A percentile compares a stretch with the other conserved stretches of the same genome.
These are phyloP conservation scores for Amniataba percoides DNA, from an alignment of 2,797 vertebrate species.

Conservation along the genomic window DNA sequence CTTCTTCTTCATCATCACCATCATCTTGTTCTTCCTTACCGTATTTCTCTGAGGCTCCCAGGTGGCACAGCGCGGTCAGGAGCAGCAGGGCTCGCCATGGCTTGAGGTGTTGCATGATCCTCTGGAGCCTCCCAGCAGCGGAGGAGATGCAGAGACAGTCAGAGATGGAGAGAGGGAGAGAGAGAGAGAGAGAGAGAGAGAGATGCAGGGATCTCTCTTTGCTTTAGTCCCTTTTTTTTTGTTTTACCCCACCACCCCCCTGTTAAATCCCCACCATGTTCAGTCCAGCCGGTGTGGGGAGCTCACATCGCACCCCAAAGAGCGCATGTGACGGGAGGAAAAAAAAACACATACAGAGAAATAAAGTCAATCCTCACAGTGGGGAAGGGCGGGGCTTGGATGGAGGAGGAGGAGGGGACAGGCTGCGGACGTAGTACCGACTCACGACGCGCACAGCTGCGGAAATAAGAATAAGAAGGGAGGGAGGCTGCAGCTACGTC, in stretches of 20 bases:
- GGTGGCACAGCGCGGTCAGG: conserved; percentile 62
- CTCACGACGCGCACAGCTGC: conserved; percentile 51
- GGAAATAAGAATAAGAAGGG: conserved; percentile 23
- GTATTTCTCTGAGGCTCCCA: conserved; percentile 76
- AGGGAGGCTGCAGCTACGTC: conserved; percentile 47
- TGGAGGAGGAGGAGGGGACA: conserved; percentile 10
- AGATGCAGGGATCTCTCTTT: conserved; percentile 30
- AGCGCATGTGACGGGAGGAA: conserved; percentile 38
- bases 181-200: conserved; percentile 8
- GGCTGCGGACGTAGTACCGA: conserved; percentile 35
- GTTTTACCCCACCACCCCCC: background rate
- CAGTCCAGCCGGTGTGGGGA: conserved; percentile 31
- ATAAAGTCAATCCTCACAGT: conserved; percentile 34
- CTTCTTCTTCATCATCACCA: background rate
- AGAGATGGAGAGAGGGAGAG: too few relatives aligned
- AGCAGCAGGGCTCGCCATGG: conserved; percentile 77
- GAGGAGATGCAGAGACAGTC: conserved; percentile 44
- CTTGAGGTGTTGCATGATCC: conserved; percentile 76
- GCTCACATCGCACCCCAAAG: conserved; percentile 34
- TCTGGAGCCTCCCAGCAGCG: conserved; percentile 44
- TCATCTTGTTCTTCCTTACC: conserved; percentile 62
- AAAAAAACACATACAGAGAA: background rate
- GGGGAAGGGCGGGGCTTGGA: conserved; percentile 57
- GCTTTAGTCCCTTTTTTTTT: background rate
- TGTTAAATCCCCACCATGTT: conserved; percentile 68